Conservation (phyloP, 2,113 vertebrate genomes). For the Tragelaphus imberbis region DNA sequence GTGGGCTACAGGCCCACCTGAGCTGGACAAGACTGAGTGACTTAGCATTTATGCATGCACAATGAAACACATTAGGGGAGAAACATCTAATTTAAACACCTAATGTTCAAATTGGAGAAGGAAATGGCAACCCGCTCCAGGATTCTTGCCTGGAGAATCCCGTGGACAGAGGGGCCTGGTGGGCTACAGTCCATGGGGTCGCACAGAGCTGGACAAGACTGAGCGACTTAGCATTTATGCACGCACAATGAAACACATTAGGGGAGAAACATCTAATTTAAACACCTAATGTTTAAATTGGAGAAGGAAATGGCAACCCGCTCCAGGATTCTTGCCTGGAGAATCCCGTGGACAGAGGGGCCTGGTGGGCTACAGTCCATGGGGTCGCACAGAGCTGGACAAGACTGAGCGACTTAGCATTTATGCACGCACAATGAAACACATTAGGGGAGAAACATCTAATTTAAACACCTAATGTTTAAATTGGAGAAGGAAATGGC, state of each 20-base stretch:
- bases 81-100: background rate
- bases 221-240: background rate
- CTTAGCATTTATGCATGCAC: background rate
- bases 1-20: background rate
- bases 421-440: background rate
- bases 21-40: background rate
- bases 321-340: background rate
- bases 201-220: background rate
- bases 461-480: background rate
- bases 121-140: background rate
- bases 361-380: background rate
- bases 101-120: background rate
- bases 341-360: background rate
- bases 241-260: fast-evolving
- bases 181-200: too few relatives aligned
- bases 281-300: background rate
- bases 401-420: fast-evolving
- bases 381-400: background rate
- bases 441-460: background rate
- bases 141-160: background rate
- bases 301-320: background rate
- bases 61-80: background rate
- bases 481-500: background rate
- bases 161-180: background rate
- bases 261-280: background rate